phyloP scores from a whole-genome alignment of 2,113 vertebrate genomes.

The Thunnus thynnus region DNA sequence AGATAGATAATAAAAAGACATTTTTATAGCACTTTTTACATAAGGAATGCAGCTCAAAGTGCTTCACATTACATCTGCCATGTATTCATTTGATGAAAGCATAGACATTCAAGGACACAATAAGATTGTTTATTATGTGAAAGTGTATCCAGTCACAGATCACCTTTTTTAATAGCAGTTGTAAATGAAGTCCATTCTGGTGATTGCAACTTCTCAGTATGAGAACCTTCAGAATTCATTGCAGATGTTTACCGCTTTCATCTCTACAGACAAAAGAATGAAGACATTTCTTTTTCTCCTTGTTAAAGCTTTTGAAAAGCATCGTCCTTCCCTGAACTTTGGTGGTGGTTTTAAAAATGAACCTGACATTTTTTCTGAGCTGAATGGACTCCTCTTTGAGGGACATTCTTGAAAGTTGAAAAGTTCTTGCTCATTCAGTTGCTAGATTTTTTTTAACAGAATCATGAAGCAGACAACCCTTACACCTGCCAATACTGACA shows the following conservation, averaged over 20 bases:
- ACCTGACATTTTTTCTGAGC: not conserved
- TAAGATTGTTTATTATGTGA: not conserved
- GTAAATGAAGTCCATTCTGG: not conserved
- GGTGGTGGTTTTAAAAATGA: not conserved
- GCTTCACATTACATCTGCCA: not conserved
- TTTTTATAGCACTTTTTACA: not conserved
- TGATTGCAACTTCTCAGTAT: not conserved
- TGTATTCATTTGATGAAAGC: not conserved
- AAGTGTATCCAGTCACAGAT: not conserved
- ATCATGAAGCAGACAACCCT: not conserved
- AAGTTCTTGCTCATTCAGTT: not conserved
- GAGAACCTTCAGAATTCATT: not conserved
- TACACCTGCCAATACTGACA: not conserved
- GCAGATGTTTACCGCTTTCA: not conserved
- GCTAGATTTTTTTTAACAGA: too few species aligned
- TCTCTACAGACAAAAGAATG: not conserved
- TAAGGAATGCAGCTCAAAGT: too few species aligned
- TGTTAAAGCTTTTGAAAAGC: not conserved
- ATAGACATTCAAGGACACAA: not conserved
- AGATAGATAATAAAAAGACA: too few species aligned
- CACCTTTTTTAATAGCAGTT: not conserved
- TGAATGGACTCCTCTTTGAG: not conserved
- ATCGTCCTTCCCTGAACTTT: not conserved
- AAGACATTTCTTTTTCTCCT: not conserved
- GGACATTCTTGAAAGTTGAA: not conserved